A percentile compares a stretch with the other conserved stretches of the same genome.
Evolutionary conservation across 2,888 invertebrate species (phyloP).

Genomic region (Phaedon cochleariae): DNA sequence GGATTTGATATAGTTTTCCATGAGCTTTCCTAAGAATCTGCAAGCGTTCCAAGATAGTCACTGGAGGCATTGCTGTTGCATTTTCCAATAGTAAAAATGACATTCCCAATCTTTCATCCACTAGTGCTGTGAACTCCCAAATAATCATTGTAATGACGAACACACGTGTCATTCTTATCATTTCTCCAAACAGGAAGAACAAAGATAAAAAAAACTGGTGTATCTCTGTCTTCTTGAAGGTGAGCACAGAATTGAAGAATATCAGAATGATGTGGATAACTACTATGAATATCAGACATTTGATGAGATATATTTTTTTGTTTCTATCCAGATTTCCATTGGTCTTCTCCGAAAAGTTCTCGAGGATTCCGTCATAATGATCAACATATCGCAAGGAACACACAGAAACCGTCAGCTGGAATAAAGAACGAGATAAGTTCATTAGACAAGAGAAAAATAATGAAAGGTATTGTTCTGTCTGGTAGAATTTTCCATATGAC

Average conservation of each 20-base stretch:
- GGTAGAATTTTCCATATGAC: not conserved
- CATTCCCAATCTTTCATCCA: not conserved
- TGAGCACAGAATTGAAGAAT: too few species aligned
- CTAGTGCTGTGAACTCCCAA: not conserved
- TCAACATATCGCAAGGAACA: too few species aligned
- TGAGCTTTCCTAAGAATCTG: not conserved
- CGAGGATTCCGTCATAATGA: too few species aligned
- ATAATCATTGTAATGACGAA: not conserved
- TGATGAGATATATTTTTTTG: too few species aligned
- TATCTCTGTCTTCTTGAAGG: too few species aligned
- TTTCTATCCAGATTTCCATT: too few species aligned
- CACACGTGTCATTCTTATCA: not conserved
- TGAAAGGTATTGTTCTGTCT: not conserved
- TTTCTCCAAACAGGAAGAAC: too few species aligned
- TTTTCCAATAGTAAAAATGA: not conserved
- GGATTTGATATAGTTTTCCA: not conserved
- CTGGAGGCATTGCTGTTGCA: not conserved
- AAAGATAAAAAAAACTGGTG: too few species aligned
- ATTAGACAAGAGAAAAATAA: not conserved
- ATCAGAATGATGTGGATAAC: too few species aligned
- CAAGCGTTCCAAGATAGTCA: not conserved
- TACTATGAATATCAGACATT: too few species aligned
- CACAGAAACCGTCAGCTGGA: not conserved
- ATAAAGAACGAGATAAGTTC: not conserved
- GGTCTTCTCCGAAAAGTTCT: too few species aligned